Percentiles rank a stretch among this genome's conserved stretches.
phyloP scores from a whole-genome alignment of 2,797 vertebrate genomes.

The Schizopygopsis pylzovi region DNA sequence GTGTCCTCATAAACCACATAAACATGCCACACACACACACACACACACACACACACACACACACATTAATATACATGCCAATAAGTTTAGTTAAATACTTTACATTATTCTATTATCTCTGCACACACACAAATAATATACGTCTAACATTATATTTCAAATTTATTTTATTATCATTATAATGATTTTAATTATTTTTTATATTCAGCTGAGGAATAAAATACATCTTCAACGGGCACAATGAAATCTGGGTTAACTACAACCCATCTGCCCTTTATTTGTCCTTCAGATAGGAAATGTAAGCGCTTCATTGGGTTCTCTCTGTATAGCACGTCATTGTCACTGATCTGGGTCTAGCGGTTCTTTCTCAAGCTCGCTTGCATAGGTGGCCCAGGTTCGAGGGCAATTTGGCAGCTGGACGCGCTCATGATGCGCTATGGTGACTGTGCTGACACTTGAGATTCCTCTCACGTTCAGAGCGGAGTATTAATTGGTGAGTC shows the following conservation, averaged over 20 bases:
- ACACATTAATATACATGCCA: neutral
- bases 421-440: conserved; percentile 37
- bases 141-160: neutral
- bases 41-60: too few species aligned
- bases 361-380: conserved; percentile 7
- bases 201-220: neutral
- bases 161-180: neutral
- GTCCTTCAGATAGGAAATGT: conserved; percentile 60
- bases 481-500: conserved; percentile 61
- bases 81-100: neutral
- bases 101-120: neutral
- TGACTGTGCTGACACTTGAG: conserved; percentile 42
- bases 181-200: neutral
- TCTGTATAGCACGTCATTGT: neutral
- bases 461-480: conserved; percentile 61
- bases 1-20: too few species aligned
- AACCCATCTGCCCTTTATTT: conserved; percentile 60
- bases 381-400: conserved; percentile 22
- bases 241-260: conserved; percentile 23
- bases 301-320: conserved; percentile 1
- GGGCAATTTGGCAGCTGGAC: conserved; percentile 37
- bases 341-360: neutral
- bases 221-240: neutral
- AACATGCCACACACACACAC: too few species aligned
- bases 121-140: neutral